Evolutionary conservation across 2,888 invertebrate genomes (phyloP), one percentile per base, ranked within the genome.

Genomic region (Rosalia funebris): DNA sequence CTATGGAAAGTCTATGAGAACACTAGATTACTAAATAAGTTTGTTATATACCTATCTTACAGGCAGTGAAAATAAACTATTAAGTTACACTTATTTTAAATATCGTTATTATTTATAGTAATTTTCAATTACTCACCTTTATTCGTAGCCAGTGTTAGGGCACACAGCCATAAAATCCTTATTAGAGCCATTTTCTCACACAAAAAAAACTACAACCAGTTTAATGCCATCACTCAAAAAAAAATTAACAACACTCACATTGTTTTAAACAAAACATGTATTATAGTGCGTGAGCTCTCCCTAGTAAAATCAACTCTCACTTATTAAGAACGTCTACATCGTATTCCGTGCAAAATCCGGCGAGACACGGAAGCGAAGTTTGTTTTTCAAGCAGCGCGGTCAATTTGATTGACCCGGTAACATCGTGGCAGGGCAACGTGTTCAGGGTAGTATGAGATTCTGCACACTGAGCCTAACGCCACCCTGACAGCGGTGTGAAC

Each of bases 381-480:
- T 15, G 45, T 39, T 52, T 41, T 46, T 1, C 25, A 9, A 47
- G 42, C 39, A 57, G 34, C 64, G 64, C 66, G 66, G 67, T 61
- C 60, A 62, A 61, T 64, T 62, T 60, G 17, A 32, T 15, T 53
- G 32, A 53, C 53, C 53, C 53, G 53, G 55, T 54, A 42, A 60
- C 70, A 68, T 69, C 60, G 60, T 62, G 45, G 36, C 65, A 59
- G 56, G 53, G 46, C 50, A 61, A 57, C 68, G 60, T 70, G 65
- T 61, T 68, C 62, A 61, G 52, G 60, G 66, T 48, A 60, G 58
- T 66, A 62, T 57, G 41, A 60, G 58, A 53, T 70, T 66, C 70
- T 72, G 71, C 71, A 70, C 68, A 74, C 73, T 74, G 73, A 74
- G 66, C 62, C 59, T 57, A 62, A 74, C 73, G 73, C 73, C 73